These are phyloP conservation scores for Uloborus diversus DNA, from an alignment of 1,140 invertebrate species.

Conservation along the genomic window DNA sequence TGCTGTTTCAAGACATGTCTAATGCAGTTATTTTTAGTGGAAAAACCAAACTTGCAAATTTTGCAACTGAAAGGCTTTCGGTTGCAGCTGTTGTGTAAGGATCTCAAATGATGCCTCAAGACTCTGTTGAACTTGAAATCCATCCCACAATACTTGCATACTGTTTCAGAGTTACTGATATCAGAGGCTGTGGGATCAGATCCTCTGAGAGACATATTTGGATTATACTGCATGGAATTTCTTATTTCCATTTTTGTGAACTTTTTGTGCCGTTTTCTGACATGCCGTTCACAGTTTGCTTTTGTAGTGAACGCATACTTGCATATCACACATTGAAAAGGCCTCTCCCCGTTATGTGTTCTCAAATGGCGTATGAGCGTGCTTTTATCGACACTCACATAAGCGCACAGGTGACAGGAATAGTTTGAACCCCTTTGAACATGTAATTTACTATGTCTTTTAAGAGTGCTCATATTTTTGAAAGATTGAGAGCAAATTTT, in stretches of 20 bases:
- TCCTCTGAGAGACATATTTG: constrained; percentile 57
- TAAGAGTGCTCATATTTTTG: constrained; percentile 71
- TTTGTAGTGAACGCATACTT: constrained; percentile 97
- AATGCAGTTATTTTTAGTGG: constrained; percentile 67
- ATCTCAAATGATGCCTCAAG: constrained; percentile 66
- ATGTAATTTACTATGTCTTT: constrained; percentile 81
- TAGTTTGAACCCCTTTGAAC: constrained; percentile 71
- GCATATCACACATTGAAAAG: constrained; percentile 92
- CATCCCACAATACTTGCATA: constrained; percentile 67
- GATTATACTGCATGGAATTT: constrained; percentile 60
- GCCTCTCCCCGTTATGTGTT: constrained; percentile 92
- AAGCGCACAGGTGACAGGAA: constrained; percentile 91
- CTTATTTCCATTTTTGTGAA: constrained; percentile 70
- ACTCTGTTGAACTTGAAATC: constrained; percentile 67
- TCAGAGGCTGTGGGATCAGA: constrained; percentile 31
- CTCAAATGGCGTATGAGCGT: constrained; percentile 89
- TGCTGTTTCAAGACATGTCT: constrained; percentile 67
- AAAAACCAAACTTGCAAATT: constrained; percentile 66
- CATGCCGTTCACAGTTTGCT: constrained; percentile 79
- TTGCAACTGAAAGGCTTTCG: constrained; percentile 66
- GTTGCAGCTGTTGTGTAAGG: constrained; percentile 64
- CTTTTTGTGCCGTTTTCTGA: constrained; percentile 82
- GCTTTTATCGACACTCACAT: constrained; percentile 87
- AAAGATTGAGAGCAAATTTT: constrained; percentile 58
- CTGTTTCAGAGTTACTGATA: constrained; percentile 61